A percentile compares a stretch with the other conserved stretches of the same genome.
Conservation (phyloP, 2,113 vertebrate species). For the Nothoprocta pentlandii region DNA sequence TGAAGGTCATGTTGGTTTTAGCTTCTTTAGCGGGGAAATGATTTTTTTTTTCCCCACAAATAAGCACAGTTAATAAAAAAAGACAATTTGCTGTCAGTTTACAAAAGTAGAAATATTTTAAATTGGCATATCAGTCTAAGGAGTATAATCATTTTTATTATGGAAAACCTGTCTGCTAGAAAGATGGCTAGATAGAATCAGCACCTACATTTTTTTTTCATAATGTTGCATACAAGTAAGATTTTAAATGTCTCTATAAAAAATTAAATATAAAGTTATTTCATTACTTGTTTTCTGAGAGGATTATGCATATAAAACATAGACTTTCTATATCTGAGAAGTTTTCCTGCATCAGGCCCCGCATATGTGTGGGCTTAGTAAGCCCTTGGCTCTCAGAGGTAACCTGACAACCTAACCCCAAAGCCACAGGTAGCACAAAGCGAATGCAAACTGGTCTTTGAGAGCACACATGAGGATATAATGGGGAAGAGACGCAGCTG, state of each 20-base stretch:
- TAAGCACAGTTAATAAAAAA: neutral
- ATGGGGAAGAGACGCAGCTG: neutral
- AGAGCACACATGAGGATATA: neutral
- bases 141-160: slow-evolving; percentile 54
- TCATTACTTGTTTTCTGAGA: neutral
- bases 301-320: neutral
- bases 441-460: neutral
- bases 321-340: neutral
- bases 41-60: slow-evolving; percentile 10
- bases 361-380: neutral
- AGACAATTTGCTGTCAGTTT: slow-evolving; percentile 32
- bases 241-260: slow-evolving; percentile 32
- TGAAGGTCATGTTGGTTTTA: neutral
- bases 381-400: neutral
- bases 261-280: neutral
- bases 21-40: neutral
- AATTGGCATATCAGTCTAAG: slow-evolving; percentile 18
- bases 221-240: slow-evolving; percentile 19
- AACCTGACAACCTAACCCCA: neutral
- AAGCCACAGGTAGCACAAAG: neutral
- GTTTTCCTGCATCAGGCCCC: neutral
- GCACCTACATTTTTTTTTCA: neutral
- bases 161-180: slow-evolving; percentile 28
- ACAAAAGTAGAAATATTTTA: slow-evolving; percentile 22
- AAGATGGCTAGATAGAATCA: slow-evolving; percentile 47